Percentiles rank a stretch among this genome's conserved stretches.
Evolutionary conservation across 2,888 invertebrate species (phyloP).

Genomic region (Odontocolon sp.): DNA sequence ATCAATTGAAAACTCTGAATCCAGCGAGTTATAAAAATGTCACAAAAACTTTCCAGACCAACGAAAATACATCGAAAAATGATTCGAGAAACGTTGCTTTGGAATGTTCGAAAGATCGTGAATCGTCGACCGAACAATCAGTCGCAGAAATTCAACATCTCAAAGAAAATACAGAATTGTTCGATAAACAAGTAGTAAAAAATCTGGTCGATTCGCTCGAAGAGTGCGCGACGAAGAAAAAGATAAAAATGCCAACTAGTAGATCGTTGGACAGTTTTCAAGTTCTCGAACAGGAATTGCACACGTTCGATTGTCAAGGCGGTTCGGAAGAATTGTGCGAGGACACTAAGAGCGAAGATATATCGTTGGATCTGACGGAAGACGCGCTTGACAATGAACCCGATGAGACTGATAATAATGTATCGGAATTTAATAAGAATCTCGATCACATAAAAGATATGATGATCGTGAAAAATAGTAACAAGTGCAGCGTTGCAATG

Average conservation of each 20-base stretch:
- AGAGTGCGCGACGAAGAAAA: slow-evolving; percentile 72
- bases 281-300: slow-evolving; percentile 76
- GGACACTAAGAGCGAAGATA: slow-evolving; percentile 71
- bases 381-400: slow-evolving; percentile 65
- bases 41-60: slow-evolving; percentile 37
- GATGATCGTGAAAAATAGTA: slow-evolving; percentile 29
- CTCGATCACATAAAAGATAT: slow-evolving; percentile 45
- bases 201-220: slow-evolving; percentile 77
- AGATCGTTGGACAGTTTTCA: slow-evolving; percentile 78
- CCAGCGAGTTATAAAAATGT: slow-evolving; percentile 64
- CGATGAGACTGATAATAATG: slow-evolving; percentile 44
- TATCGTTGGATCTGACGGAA: slow-evolving; percentile 68
- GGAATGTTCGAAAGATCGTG: slow-evolving; percentile 1
- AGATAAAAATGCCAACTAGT: slow-evolving; percentile 76
- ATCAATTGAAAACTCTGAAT: slow-evolving; percentile 79
- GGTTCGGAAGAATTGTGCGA: slow-evolving; percentile 80
- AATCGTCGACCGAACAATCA: slow-evolving; percentile 7
- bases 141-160: slow-evolving; percentile 55
- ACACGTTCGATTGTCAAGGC: slow-evolving; percentile 80
- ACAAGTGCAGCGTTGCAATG: slow-evolving; percentile 17
- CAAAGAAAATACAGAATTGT: slow-evolving; percentile 72
- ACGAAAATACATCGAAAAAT: slow-evolving; percentile 3
- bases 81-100: neutral
- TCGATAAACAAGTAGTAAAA: slow-evolving; percentile 76
- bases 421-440: slow-evolving; percentile 43